Evolutionary conservation across 2,888 invertebrate genomes (phyloP).

Genomic region (Dolomedes plantarius): DNA sequence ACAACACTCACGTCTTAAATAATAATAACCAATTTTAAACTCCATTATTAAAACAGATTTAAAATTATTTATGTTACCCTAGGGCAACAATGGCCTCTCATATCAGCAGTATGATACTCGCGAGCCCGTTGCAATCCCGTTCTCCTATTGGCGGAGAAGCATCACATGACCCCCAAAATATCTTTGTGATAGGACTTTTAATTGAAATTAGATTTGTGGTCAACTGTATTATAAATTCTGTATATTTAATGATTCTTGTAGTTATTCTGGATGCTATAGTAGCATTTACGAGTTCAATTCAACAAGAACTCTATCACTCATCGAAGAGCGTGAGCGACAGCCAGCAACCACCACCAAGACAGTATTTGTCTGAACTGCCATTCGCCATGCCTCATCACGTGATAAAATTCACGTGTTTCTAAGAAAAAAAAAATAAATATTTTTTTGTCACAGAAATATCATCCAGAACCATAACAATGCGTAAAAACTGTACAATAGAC

Average conservation of each 20-base stretch:
- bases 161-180: slow-evolving; percentile 3
- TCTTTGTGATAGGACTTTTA: background rate
- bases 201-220: background rate
- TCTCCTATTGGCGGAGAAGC: background rate
- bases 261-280: background rate
- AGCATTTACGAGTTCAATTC: background rate
- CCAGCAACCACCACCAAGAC: background rate
- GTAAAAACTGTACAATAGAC: too few relatives aligned
- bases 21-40: slow-evolving; percentile 79
- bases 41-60: slow-evolving; percentile 79
- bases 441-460: too few relatives aligned
- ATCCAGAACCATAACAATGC: too few relatives aligned
- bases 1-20: slow-evolving; percentile 78
- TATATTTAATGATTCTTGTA: background rate
- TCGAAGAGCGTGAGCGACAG: background rate
- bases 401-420: background rate
- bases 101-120: slow-evolving; percentile 36
- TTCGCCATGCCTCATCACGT: background rate
- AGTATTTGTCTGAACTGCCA: background rate
- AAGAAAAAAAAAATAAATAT: too few relatives aligned
- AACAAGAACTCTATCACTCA: too few relatives aligned
- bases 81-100: slow-evolving; percentile 65
- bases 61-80: slow-evolving; percentile 76
- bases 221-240: background rate
- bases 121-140: slow-evolving; percentile 31